Evolutionary conservation across 92 coral and sea anemone species (phyloP).

Genomic region (Porites evermanni): DNA sequence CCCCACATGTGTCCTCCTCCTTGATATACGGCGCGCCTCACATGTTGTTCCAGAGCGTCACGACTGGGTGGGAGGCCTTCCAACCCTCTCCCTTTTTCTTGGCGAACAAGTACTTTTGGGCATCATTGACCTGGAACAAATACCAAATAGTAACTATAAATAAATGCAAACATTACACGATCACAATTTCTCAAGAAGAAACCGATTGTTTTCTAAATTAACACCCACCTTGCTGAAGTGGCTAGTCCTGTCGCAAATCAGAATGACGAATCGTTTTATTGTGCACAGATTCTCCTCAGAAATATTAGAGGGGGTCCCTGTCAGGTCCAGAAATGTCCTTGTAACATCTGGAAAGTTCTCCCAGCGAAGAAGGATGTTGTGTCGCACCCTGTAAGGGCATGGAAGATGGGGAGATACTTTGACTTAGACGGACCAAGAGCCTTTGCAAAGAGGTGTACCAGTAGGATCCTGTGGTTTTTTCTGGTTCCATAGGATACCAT

Average conservation of each 20-base stretch:
- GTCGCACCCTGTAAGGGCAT: slow-evolving; percentile 25
- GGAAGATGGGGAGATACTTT: too few species aligned
- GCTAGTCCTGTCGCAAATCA: background rate
- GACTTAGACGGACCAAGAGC: too few species aligned
- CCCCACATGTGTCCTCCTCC: slow-evolving; percentile 25
- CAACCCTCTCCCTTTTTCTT: slow-evolving; percentile 9
- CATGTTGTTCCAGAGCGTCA: background rate
- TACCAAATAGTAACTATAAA: too few species aligned
- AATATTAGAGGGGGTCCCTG: slow-evolving; percentile 2
- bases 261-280: background rate
- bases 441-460: too few species aligned
- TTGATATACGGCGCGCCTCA: background rate
- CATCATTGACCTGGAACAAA: background rate
- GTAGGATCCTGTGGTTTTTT: too few species aligned
- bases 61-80: too few species aligned
- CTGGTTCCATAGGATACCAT: too few species aligned
- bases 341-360: slow-evolving; percentile 7
- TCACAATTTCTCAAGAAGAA: background rate
- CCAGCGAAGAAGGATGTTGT: slow-evolving; percentile 28
- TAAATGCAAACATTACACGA: too few species aligned
- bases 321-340: background rate
- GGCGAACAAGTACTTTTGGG: slow-evolving; percentile 10
- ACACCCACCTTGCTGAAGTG: background rate
- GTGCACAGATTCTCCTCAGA: slow-evolving; percentile 2
- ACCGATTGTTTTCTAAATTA: background rate